Evolutionary conservation across 1,140 invertebrate species (phyloP), one percentile per base, ranked within the genome.

Genomic region (Dysdera silvatica): DNA sequence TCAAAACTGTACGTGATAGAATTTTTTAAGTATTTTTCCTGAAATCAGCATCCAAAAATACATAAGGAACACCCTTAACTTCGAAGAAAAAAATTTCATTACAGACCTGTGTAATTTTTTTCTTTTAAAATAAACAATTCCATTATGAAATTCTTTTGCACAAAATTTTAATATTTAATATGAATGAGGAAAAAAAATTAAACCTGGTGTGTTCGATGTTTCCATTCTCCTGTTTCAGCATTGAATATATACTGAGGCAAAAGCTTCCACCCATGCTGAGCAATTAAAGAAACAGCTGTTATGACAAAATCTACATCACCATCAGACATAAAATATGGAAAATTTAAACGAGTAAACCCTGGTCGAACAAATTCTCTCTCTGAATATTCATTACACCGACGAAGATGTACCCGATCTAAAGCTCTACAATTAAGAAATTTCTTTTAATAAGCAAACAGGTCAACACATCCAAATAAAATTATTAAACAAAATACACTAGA

Each of bases 161-260:
- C n/a, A n/a, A n/a, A n/a, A n/a, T n/a, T n/a, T n/a, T n/a, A n/a
- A n/a, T n/a, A n/a, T n/a, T n/a, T n/a, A n/a, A n/a, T n/a, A n/a
- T n/a, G n/a, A 26, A 52, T 28, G 23, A 12, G 14, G 24, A 26
- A 7, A 5, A n/a, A 16, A 47, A 61, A 58, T 48, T 55, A 68
- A 64, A 80, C 83, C 40, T 84, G 81, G 71, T 88, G 87, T 1
- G 87, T 84, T 71, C 87, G 84, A 73, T 94, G 90, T 61, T 86
- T 82, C 89, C 90, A 95, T 77, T 93, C 89, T 1, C 87, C 91
- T 8, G 88, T 94, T 73, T 92, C 85, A 4, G 86, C 82, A 74
- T 93, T 90, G 12, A 91, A 80, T 7, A 84, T 81, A 72, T 95
- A 95, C 71, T 91, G 87, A 0, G 91, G 91, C 43, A 96, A 73